A percentile compares a stretch with the other conserved stretches of the same genome.
phyloP scores from a whole-genome alignment of 1,140 invertebrate genomes.

The Lepidostoma basale region DNA sequence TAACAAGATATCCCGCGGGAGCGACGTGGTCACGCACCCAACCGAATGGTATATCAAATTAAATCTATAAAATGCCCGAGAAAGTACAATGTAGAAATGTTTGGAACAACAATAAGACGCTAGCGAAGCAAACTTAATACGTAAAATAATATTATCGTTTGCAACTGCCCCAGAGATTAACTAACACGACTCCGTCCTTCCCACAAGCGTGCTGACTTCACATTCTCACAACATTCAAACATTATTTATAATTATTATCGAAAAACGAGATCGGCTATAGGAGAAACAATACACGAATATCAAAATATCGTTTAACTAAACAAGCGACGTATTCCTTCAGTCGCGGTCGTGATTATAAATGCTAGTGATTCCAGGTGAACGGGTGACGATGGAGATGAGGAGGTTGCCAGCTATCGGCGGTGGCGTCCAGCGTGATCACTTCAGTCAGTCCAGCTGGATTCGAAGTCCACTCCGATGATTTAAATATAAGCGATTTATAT shows the following conservation, averaged over 20 bases:
- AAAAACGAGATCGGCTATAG: conserved; percentile 47
- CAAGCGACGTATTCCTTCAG: conserved; percentile 25
- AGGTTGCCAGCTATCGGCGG: conserved; percentile 2
- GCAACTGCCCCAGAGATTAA: conserved; percentile 25
- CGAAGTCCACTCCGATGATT: conserved; percentile 29
- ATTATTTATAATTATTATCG: conserved; percentile 38
- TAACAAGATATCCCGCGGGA: conserved; percentile 10
- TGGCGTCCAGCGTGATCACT: background rate
- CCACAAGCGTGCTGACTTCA: background rate
- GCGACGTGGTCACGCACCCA: background rate
- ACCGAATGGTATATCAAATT: background rate
- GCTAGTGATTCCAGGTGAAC: conserved; percentile 28
- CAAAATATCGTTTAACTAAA: conserved; percentile 30
- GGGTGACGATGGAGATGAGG: conserved; percentile 14
- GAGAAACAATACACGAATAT: conserved; percentile 42
- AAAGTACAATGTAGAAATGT: conserved; percentile 1
- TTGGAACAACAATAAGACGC: conserved; percentile 3
- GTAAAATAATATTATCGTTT: conserved; percentile 20
- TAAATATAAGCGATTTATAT: conserved; percentile 39
- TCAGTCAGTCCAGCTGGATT: conserved; percentile 6
- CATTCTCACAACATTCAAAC: background rate
- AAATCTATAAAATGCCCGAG: conserved; percentile 14
- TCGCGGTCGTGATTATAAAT: conserved; percentile 27
- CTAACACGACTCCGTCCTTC: background rate
- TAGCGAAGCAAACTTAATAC: conserved; percentile 26